These are phyloP conservation scores for Lithodes maja DNA, from an alignment of 2,888 invertebrate species.

Conservation along the genomic window DNA sequence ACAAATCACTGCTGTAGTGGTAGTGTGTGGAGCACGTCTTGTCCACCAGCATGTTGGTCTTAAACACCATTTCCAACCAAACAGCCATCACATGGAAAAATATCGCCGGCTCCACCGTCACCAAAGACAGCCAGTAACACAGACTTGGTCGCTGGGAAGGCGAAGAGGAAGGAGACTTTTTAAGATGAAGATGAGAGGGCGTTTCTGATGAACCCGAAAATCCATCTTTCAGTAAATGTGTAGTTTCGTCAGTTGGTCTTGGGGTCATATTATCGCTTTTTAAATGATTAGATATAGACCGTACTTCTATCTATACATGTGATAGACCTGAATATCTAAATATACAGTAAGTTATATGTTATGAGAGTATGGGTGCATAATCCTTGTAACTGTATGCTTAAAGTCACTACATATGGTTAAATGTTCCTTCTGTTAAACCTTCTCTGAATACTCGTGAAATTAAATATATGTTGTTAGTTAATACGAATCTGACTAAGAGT, in stretches of 20 bases:
- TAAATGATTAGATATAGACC: background rate
- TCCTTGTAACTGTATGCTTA: too few species aligned
- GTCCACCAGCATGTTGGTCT: conserved; percentile 45
- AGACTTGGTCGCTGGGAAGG: background rate
- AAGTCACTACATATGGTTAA: too few species aligned
- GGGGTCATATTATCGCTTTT: background rate
- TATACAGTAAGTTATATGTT: too few species aligned
- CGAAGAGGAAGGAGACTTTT: background rate
- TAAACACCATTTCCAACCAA: conserved; percentile 30
- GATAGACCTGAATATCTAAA: too few species aligned
- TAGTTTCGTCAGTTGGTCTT: background rate
- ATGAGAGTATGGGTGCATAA: too few species aligned
- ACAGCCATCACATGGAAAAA: conserved; percentile 5
- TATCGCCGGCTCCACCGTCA: conserved; percentile 46
- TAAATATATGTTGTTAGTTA: too few species aligned
- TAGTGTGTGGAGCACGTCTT: conserved; percentile 35
- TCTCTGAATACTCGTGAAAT: too few species aligned
- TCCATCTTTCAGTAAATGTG: conserved; percentile 1
- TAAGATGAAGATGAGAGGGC: background rate
- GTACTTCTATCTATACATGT: too few species aligned
- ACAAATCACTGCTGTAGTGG: conserved; percentile 34
- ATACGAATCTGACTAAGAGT: too few species aligned
- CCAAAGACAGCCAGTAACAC: conserved; percentile 9
- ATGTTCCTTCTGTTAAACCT: too few species aligned
- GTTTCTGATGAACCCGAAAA: background rate